Conservation (phyloP, 1,140 invertebrate genomes). For the Papilio polytes region DNA sequence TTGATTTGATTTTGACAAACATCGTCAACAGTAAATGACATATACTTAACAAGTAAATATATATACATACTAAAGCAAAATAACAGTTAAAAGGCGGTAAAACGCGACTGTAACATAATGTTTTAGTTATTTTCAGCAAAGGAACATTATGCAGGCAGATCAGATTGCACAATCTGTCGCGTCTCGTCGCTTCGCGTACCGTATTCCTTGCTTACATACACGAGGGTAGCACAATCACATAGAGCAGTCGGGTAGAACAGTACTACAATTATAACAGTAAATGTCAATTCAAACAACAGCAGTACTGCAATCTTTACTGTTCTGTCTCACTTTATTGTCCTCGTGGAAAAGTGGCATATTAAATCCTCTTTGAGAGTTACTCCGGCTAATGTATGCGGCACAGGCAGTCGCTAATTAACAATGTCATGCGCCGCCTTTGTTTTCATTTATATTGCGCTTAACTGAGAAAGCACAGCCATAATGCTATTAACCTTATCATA, state of each 20-base stretch:
- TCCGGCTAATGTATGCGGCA: conserved; percentile 21
- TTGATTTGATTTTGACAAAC: neutral
- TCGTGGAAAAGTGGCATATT: neutral
- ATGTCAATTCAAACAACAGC: too few species aligned
- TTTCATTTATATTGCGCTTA: conserved; percentile 20
- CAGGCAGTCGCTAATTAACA: conserved; percentile 6
- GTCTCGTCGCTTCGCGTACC: neutral
- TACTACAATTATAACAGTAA: neutral
- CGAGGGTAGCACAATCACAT: neutral
- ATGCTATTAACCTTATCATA: neutral
- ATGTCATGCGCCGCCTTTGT: conserved; percentile 18
- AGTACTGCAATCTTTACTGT: too few species aligned
- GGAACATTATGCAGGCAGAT: conserved; percentile 18
- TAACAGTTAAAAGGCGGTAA: neutral
- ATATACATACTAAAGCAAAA: neutral
- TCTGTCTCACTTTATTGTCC: neutral
- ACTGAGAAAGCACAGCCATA: neutral
- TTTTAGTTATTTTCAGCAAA: neutral
- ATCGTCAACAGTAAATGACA: neutral
- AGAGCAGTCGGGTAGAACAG: neutral
- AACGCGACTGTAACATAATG: neutral
- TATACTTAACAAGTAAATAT: neutral
- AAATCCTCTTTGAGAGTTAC: conserved; percentile 21
- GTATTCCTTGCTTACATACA: neutral
- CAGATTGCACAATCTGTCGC: conserved; percentile 23